phyloP scores from a whole-genome alignment of 2,113 vertebrate genomes.

The Ornithorhynchus anatinus region DNA sequence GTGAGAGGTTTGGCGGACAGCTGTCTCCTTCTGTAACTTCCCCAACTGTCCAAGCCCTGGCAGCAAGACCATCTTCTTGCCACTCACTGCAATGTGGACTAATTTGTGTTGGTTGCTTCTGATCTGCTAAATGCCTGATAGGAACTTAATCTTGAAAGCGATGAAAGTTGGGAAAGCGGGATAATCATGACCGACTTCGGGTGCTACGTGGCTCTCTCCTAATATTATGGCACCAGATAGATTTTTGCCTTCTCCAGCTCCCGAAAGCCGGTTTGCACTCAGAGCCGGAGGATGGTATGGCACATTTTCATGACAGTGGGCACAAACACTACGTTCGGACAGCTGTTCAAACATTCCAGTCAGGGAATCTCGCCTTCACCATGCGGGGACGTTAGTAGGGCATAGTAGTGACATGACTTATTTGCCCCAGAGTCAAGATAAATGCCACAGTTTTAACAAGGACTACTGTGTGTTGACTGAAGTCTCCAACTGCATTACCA shows the following conservation, averaged over 20 bases:
- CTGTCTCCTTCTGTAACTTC: too few relatives aligned
- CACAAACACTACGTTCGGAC: slow-evolving; percentile 13
- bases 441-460: slow-evolving; percentile 12
- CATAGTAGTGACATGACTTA: slow-evolving; percentile 32
- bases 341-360: slow-evolving; percentile 48
- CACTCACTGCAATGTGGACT: too few relatives aligned
- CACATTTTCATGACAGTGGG: slow-evolving; percentile 43
- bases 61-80: too few relatives aligned
- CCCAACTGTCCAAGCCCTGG: too few relatives aligned
- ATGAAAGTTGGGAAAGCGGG: slow-evolving; percentile 43
- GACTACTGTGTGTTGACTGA: not conserved
- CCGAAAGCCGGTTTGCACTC: slow-evolving; percentile 51
- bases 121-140: too few relatives aligned
- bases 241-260: slow-evolving; percentile 45
- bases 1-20: too few relatives aligned
- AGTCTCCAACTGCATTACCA: not conserved
- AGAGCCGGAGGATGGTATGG: slow-evolving; percentile 50
- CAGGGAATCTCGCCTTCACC: slow-evolving; percentile 22
- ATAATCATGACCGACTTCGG: slow-evolving; percentile 6
- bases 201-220: slow-evolving; percentile 29
- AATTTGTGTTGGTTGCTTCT: too few relatives aligned
- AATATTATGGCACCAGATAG: slow-evolving; percentile 52
- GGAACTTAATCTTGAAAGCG: not conserved
- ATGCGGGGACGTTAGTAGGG: slow-evolving; percentile 43
- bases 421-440: slow-evolving; percentile 11